Evolutionary conservation across 2,797 vertebrate genomes (phyloP).

Genomic region (Liparis tanakae): DNA sequence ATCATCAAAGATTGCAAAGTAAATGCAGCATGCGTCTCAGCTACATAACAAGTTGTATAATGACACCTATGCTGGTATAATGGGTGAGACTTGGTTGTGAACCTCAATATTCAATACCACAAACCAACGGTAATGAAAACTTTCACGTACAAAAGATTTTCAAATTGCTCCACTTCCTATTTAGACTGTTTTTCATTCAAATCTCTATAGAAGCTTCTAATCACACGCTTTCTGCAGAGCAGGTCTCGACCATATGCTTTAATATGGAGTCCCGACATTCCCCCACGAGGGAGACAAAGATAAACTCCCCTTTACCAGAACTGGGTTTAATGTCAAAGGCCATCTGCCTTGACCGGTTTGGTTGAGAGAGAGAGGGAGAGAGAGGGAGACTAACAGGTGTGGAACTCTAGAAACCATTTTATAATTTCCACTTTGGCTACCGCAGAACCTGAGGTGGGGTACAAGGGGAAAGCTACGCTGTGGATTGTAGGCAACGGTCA

Average conservation of each 20-base stretch:
- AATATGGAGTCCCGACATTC: not conserved
- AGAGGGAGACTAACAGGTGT: not conserved
- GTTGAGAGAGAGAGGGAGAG: not conserved
- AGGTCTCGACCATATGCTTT: not conserved
- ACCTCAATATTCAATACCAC: not conserved
- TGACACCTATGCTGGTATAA: not conserved
- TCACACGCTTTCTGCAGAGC: not conserved
- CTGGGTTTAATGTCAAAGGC: not conserved
- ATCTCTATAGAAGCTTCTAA: not conserved
- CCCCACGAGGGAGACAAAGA: not conserved
- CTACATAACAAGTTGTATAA: not conserved
- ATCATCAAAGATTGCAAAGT: conserved; percentile 2
- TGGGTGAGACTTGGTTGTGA: not conserved
- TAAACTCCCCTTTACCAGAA: not conserved
- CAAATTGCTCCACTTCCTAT: not conserved
- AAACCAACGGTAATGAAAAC: conserved; percentile 7
- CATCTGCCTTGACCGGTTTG: not conserved
- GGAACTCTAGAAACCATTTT: not conserved
- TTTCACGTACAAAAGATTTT: not conserved
- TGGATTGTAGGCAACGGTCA: not conserved
- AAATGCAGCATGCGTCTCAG: not conserved
- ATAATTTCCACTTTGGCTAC: not conserved
- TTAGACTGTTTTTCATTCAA: not conserved
- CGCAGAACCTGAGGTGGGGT: not conserved
- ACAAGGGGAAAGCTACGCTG: not conserved